Conservation (phyloP, 2,113 vertebrate species). For the Otis tarda region DNA sequence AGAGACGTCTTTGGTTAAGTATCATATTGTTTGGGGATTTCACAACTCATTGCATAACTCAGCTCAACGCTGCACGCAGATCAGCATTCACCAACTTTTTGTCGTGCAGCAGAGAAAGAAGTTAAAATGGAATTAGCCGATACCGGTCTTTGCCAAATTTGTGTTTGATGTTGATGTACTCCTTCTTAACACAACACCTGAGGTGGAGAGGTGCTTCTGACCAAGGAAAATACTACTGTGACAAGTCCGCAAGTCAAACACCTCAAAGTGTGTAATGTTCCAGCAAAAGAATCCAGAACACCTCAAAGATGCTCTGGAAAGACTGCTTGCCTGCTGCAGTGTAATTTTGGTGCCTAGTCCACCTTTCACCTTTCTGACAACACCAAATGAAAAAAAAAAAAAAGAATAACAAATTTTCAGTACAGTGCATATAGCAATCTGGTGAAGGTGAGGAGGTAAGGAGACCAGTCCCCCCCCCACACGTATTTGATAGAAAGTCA, state of each 20-base stretch:
- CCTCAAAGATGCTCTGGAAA: background rate
- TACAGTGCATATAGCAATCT: background rate
- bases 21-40: background rate
- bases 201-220: background rate
- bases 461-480: background rate
- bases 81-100: background rate
- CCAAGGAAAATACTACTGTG: background rate
- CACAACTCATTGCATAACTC: background rate
- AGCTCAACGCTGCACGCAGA: rapidly evolving
- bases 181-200: background rate
- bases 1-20: background rate
- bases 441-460: background rate
- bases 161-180: background rate
- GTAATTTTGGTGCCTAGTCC: background rate
- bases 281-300: background rate
- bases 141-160: background rate
- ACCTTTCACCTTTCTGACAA: background rate
- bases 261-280: background rate
- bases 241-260: background rate
- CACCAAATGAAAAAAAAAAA: background rate
- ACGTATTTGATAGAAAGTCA: background rate
- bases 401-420: background rate
- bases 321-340: background rate
- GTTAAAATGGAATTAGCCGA: background rate
- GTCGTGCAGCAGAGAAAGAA: background rate